Evolutionary conservation across 1,140 invertebrate species (phyloP).

Genomic region (Metaphire vulgaris): DNA sequence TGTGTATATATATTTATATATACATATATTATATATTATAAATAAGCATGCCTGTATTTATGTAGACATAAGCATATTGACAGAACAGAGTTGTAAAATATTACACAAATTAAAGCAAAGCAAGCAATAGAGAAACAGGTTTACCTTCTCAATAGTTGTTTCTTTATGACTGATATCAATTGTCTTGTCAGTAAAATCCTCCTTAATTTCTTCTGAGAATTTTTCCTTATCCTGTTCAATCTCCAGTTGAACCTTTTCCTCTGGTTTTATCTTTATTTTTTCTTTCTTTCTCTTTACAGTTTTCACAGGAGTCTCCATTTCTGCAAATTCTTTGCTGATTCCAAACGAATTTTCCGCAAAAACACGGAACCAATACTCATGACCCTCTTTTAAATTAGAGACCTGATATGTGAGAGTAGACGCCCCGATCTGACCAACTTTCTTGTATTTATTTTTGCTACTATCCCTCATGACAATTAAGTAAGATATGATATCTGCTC

Average conservation of each 20-base stretch:
- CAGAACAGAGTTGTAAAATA: too few relatives aligned
- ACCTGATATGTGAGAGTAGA: constrained; percentile 6
- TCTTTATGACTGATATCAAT: too few relatives aligned
- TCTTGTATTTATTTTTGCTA: constrained; percentile 29
- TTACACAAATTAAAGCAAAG: too few relatives aligned
- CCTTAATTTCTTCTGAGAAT: neutral
- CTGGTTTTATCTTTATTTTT: neutral
- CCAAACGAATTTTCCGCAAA: constrained; percentile 96
- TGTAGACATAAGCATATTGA: too few relatives aligned
- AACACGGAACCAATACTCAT: constrained; percentile 90
- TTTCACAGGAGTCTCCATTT: constrained; percentile 65
- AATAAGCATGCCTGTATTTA: too few relatives aligned
- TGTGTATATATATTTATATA: too few relatives aligned
- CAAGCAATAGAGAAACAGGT: too few relatives aligned
- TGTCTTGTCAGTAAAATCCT: neutral
- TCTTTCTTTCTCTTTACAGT: neutral
- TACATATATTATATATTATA: too few relatives aligned
- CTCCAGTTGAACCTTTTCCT: neutral
- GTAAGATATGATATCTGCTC: constrained; percentile 77
- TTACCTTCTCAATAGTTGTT: too few relatives aligned
- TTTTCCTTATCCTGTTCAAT: neutral
- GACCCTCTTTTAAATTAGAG: constrained; percentile 44
- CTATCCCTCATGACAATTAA: constrained; percentile 29
- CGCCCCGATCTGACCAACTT: constrained; percentile 26
- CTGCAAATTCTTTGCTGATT: constrained; percentile 76